Base-by-base conservation (phyloP, 1,140 invertebrate genomes). In the Orius insidiosus region DNA sequence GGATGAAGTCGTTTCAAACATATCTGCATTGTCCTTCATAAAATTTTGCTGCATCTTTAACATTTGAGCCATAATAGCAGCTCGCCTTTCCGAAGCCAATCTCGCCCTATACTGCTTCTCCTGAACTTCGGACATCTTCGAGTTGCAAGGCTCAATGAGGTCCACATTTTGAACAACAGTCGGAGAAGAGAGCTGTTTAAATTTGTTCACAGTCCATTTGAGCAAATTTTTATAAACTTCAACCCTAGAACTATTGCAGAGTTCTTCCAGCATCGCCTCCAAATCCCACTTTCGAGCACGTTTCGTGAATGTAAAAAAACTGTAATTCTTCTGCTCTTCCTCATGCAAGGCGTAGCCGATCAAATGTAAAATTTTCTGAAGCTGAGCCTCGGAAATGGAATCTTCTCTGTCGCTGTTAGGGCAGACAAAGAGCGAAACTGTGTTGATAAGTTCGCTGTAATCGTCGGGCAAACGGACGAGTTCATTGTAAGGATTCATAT, bases 391-490 rank as follows among this genome's bases (percentile, higher is more conserved):
- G 2, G 95, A 99, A 62, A 89, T 75, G 45, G 85, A 86, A 58
- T 96, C 89, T 61, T 92, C 85, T 15, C 81, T 70, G 53, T 86
- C 82, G 35, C 79, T 84, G 56, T 86, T 89, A 0, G 85, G 85
- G 60, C 89, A 98, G 9, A 80, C 84, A 62, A 96, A 97, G 31
- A 79, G 71, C 0, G 90, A 90, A 3, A 92, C 90, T 32, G 78
- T 77, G 57, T 97, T 98, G 56, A 98, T 94, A 9, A 98, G 68
- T 62, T 98, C 90, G 56, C 86, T 93, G 60, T 93, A 98, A 61
- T 98, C 93, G 0, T 80, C 70, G 1, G 88, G 92, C 42, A 98
- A 63, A 1, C 72, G 61, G 3, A 93, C 73, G 16, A 98, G 63
- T 35, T 68, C 67, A 32, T 79, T 80, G 5, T 82, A 68, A 5